Base-by-base conservation (phyloP, 2,888 invertebrate genomes). In the Hydrotaea cyrtoneurina region DNA sequence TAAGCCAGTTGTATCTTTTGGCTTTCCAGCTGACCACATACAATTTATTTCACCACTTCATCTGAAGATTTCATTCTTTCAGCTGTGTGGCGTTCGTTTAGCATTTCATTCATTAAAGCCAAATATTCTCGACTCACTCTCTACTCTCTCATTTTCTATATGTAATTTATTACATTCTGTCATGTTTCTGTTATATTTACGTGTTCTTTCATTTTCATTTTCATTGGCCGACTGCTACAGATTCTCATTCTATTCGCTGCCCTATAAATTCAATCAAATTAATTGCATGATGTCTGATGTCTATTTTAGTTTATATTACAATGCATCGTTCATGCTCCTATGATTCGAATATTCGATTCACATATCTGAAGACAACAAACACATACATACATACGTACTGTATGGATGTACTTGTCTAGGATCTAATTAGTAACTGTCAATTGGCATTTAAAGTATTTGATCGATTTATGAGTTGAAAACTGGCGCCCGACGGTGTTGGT, bases 231-330 rank as follows among this genome's bases (percentile, higher is more conserved):
- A 26, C 15, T 39, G 23, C 26, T 55, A 10, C 39, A 13, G 3
- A 39, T 39, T 13, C 11, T 8, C 39, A 39, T 8, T 39, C 10
- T n/a, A 21, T 0, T n/a, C 69, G 46, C 74, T 80, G 80, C 80
- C 71, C 74, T 55, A 83, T 71, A 83, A 80, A 83, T 80, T 80
- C 74, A 80, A 83, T 78, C 71, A 75, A 78, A 80, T 80, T 80
- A 80, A 83, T 83, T 83, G 77, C 78, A 43, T 13, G 43, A 77
- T 71, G 80, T 53, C 64, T 13, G 43, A 77, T 71, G 80, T 53
- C 64, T 72, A 59, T 59, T 59, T 59, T 23, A 59, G 59, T 59
- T 59, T 59, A 59, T 13, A 57, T 8, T 17, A 8, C 43, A 43
- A 43, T 13, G 43, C 43, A 43, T 5, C 2, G 15, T 13, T n/a